Conservation (phyloP, 2,113 vertebrate species). For the Callospermophilus lateralis region DNA sequence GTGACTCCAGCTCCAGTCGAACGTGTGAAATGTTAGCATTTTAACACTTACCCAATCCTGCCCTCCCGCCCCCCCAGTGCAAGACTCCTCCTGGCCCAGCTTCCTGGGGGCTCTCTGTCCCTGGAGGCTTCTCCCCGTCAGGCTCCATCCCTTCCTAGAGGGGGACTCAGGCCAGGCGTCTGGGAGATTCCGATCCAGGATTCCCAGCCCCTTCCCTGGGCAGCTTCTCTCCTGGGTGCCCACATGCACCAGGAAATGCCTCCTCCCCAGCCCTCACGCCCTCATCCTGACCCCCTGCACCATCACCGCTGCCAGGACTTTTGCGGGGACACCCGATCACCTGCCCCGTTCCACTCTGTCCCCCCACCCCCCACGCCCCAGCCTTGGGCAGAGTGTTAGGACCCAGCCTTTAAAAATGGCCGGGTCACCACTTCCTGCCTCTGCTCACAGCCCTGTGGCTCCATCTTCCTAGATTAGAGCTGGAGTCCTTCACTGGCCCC, state of each 20-base stretch:
- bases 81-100: not conserved
- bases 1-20: not conserved
- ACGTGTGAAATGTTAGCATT: slow-evolving; percentile 45
- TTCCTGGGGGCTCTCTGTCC: not conserved
- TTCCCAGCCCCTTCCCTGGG: accelerated
- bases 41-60: slow-evolving; percentile 26
- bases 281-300: accelerated
- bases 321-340: accelerated
- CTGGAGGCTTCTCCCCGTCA: accelerated
- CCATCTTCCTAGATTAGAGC: not conserved
- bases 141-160: not conserved
- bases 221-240: too few species aligned
- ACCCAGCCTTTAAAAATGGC: not conserved
- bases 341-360: not conserved
- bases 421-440: not conserved
- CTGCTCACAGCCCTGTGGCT: not conserved
- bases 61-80: not conserved
- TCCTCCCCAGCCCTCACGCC: not conserved
- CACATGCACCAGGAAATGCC: not conserved
- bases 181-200: not conserved
- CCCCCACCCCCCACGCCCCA: not conserved
- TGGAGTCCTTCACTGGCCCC: not conserved
- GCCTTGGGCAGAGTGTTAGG: too few species aligned
- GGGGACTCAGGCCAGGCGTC: not conserved
- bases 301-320: not conserved